phyloP scores from a whole-genome alignment of 2,797 vertebrate genomes.

The Chromis chromis region DNA sequence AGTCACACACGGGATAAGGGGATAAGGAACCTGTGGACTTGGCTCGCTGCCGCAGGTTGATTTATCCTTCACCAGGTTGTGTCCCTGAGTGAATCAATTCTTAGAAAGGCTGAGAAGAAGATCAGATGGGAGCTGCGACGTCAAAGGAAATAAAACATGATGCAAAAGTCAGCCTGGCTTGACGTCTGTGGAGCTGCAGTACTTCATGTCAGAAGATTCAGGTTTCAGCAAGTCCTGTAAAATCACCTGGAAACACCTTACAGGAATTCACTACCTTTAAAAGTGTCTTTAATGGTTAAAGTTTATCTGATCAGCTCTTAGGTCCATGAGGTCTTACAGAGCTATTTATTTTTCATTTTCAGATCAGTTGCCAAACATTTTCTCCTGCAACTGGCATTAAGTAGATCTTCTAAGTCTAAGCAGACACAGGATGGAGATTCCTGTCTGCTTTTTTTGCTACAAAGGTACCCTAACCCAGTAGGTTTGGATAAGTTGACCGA shows the following conservation, averaged over 20 bases:
- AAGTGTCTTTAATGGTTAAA: background rate
- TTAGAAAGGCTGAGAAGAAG: constrained; percentile 8
- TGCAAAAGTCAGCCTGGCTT: background rate
- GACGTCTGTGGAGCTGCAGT: constrained; percentile 20
- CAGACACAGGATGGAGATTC: background rate
- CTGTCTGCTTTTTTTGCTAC: background rate
- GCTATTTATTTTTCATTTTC: constrained; percentile 16
- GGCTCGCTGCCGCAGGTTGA: background rate
- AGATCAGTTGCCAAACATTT: constrained; percentile 30
- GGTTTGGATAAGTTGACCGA: background rate
- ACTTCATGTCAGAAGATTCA: background rate
- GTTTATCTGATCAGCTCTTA: background rate
- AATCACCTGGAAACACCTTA: background rate
- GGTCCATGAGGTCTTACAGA: background rate
- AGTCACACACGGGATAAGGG: constrained; percentile 1
- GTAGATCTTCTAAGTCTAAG: background rate
- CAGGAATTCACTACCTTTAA: background rate
- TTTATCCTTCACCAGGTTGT: background rate
- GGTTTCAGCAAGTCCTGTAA: background rate
- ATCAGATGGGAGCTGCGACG: constrained; percentile 10
- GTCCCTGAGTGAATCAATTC: constrained; percentile 9
- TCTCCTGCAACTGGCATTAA: constrained; percentile 17
- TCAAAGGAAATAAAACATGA: constrained; percentile 23
- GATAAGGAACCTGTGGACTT: constrained; percentile 55
- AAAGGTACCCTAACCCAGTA: background rate